Evolutionary conservation across 1,140 invertebrate species (phyloP).

Genomic region (Sminthurides bifidus): DNA sequence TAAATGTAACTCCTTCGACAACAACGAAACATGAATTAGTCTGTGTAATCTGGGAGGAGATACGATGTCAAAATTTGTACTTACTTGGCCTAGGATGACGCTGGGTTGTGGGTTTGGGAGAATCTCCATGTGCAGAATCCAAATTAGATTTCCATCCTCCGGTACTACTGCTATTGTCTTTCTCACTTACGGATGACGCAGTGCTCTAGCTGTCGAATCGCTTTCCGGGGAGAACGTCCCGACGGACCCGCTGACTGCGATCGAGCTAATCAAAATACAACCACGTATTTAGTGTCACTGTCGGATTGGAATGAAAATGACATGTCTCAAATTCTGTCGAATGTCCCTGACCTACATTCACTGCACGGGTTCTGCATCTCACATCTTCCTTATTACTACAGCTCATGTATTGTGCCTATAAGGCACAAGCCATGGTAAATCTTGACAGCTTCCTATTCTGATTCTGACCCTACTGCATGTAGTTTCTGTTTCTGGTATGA

Average conservation of each 20-base stretch:
- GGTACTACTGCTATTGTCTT: slow-evolving; percentile 14
- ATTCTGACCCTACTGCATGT: too few relatives aligned
- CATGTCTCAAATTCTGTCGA: too few relatives aligned
- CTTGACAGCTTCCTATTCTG: too few relatives aligned
- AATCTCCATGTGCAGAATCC: slow-evolving; percentile 14
- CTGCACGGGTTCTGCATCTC: too few relatives aligned
- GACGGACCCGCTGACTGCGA: slow-evolving; percentile 45
- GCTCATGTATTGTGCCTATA: too few relatives aligned
- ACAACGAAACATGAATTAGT: neutral
- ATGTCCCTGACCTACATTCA: too few relatives aligned
- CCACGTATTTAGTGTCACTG: too few relatives aligned
- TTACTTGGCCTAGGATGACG: slow-evolving; percentile 43
- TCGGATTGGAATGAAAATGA: too few relatives aligned
- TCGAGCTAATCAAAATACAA: slow-evolving; percentile 46
- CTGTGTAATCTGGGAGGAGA: neutral
- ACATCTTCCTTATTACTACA: too few relatives aligned
- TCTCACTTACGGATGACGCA: slow-evolving; percentile 23
- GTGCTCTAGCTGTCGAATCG: slow-evolving; percentile 23
- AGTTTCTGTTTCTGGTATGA: too few relatives aligned
- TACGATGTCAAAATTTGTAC: neutral
- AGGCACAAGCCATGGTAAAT: too few relatives aligned
- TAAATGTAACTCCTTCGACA: too few relatives aligned
- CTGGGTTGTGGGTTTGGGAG: slow-evolving; percentile 33
- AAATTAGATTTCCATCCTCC: slow-evolving; percentile 28
- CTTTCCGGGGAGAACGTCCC: slow-evolving; percentile 23